phyloP scores from a whole-genome alignment of 2,113 vertebrate genomes.

The Cygnus buccinator region DNA sequence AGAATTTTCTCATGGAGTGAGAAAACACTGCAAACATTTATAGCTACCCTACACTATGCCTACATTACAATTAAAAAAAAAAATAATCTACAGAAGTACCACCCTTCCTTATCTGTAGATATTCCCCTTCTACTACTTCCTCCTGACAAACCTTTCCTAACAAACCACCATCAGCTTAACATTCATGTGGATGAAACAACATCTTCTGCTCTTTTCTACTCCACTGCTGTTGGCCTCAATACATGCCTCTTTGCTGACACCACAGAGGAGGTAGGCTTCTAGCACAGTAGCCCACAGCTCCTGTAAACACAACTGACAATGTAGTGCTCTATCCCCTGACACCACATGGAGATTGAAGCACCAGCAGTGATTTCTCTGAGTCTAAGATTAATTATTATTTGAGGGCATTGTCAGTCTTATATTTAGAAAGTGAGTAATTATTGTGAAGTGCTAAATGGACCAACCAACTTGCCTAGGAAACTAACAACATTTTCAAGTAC shows the following conservation, averaged over 20 bases:
- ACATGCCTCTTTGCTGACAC: neutral
- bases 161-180: neutral
- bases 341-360: neutral
- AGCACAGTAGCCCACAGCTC: neutral
- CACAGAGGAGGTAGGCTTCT: rapidly evolving
- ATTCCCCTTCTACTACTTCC: neutral
- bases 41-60: neutral
- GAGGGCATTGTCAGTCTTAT: neutral
- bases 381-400: neutral
- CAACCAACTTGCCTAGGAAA: neutral
- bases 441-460: neutral
- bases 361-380: neutral
- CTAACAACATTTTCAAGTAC: neutral
- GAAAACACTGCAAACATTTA: neutral
- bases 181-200: neutral
- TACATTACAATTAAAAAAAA: neutral
- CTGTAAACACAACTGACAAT: neutral
- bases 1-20: neutral
- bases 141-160: neutral
- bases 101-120: neutral
- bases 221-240: neutral
- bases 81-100: neutral
- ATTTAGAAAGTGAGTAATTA: neutral
- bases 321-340: neutral
- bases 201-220: neutral